A percentile compares a stretch with the other conserved stretches of the same genome.
These are phyloP conservation scores for Diabrotica undecimpunctata DNA, from an alignment of 1,140 invertebrate species.

Conservation along the genomic window DNA sequence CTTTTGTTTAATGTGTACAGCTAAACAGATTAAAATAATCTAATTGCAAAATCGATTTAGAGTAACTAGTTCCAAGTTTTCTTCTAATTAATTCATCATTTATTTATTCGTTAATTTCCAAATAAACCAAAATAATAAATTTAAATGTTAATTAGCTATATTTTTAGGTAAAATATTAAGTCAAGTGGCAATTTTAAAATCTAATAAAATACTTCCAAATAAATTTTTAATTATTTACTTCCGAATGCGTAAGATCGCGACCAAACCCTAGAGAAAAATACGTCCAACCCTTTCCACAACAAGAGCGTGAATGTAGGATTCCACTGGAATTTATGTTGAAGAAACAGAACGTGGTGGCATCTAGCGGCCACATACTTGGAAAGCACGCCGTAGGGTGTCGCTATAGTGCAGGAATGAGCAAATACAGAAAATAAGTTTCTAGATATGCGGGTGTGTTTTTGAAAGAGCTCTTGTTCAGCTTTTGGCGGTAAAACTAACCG, in stretches of 20 bases:
- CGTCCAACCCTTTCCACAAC: neutral
- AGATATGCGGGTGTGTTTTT: too few relatives aligned
- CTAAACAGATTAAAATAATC: too few relatives aligned
- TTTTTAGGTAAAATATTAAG: too few relatives aligned
- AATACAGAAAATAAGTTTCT: neutral
- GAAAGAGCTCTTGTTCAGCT: too few relatives aligned
- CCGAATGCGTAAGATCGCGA: neutral
- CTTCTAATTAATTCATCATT: too few relatives aligned
- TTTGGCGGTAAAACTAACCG: too few relatives aligned
- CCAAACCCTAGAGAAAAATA: neutral
- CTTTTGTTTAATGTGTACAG: too few relatives aligned
- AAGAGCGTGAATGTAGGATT: slow-evolving; percentile 27
- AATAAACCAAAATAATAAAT: too few relatives aligned
- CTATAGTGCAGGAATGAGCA: slow-evolving; percentile 34
- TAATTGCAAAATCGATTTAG: too few relatives aligned
- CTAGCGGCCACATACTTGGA: slow-evolving; percentile 36
- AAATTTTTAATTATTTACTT: neutral
- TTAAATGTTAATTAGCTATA: too few relatives aligned
- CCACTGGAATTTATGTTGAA: slow-evolving; percentile 26
- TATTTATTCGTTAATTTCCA: too few relatives aligned
- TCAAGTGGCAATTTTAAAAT: neutral
- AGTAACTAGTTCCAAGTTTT: too few relatives aligned
- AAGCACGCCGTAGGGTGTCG: slow-evolving; percentile 40
- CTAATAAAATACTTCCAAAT: neutral
- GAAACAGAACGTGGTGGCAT: slow-evolving; percentile 37